Evolutionary conservation across 2,797 vertebrate genomes (phyloP), one percentile per base, ranked within the genome.

Genomic region (Champsocephalus gunnari): DNA sequence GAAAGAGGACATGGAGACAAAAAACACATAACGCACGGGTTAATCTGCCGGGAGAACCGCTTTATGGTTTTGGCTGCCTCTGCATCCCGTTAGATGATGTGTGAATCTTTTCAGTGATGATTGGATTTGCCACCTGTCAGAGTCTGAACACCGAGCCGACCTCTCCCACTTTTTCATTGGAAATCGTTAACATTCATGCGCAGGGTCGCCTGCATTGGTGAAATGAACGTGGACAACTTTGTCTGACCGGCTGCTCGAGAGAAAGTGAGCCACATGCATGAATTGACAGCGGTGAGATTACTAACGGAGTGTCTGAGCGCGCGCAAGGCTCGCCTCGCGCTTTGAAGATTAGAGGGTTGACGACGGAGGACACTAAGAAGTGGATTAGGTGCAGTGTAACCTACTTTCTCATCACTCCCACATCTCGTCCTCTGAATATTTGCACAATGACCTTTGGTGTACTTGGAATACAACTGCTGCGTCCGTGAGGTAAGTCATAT

Each of bases 391-490:
- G 79, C 65, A 56, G 76, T 79, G 64, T 64, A 89, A 82, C 83
- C 81, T 79, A 89, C 88, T 89, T 38, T 89, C 67, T 82, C 82
- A 66, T 80, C 73, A 84, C 77, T 85, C 66, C 71, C 24, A 43
- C 71, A 73, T 81, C 74, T 78, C 73, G 77, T 90, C 88, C 76
- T 83, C 78, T 84, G 80, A 87, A 89, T 69, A 82, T 86, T 85
- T 88, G 79, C 88, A 80, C 90, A 88, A 91, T 92, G 91, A 92
- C 89, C 89, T 90, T 85, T 86, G 85, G 82, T 75, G 88, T 84
- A 89, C 87, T 91, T 91, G 89, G 90, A 83, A 81, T 90, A 82
- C 73, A 81, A 61, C 79, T 82, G 66, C 63, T 75, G 82, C 76
- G 73, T 62, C 80, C 21, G 24, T 87, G 64, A 93, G 91, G 93